These are phyloP conservation scores for Enteromius treurensis DNA, from an alignment of 2,797 vertebrate species.

Conservation along the genomic window DNA sequence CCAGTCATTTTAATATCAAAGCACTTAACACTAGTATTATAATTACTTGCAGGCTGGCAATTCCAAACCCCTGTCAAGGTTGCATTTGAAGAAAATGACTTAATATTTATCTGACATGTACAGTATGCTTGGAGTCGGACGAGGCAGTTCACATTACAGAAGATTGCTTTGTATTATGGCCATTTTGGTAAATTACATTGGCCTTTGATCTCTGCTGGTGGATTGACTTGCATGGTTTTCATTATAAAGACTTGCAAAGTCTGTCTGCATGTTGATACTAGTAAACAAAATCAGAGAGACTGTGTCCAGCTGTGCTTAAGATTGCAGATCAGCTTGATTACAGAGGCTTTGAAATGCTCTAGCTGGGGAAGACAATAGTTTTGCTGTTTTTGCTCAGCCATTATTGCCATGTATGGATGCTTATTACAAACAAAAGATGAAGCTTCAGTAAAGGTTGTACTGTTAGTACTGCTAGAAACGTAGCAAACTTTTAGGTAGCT, in stretches of 20 bases:
- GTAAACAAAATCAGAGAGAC: constrained; percentile 73
- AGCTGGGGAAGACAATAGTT: constrained; percentile 61
- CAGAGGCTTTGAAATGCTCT: constrained; percentile 63
- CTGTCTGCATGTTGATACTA: constrained; percentile 66
- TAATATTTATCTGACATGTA: constrained; percentile 83
- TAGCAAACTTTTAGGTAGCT: background rate
- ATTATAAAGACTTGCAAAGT: constrained; percentile 72
- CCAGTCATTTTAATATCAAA: constrained; percentile 86
- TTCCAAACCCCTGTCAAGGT: constrained; percentile 74
- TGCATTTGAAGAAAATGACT: constrained; percentile 79
- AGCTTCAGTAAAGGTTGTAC: background rate
- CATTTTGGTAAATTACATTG: constrained; percentile 82
- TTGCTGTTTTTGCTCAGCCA: constrained; percentile 56
- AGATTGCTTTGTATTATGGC: constrained; percentile 81
- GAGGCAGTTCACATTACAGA: constrained; percentile 80
- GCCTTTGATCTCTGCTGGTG: constrained; percentile 80
- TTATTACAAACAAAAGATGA: background rate
- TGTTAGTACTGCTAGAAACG: background rate
- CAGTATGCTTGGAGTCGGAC: constrained; percentile 77
- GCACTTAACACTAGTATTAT: constrained; percentile 82
- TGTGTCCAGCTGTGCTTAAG: constrained; percentile 69
- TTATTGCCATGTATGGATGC: constrained; percentile 11
- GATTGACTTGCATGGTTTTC: constrained; percentile 86
- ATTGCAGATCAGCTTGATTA: constrained; percentile 62
- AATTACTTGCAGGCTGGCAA: constrained; percentile 82